These are phyloP conservation scores for Melinaea menophilus DNA, from an alignment of 2,888 invertebrate genomes.

Conservation along the genomic window DNA sequence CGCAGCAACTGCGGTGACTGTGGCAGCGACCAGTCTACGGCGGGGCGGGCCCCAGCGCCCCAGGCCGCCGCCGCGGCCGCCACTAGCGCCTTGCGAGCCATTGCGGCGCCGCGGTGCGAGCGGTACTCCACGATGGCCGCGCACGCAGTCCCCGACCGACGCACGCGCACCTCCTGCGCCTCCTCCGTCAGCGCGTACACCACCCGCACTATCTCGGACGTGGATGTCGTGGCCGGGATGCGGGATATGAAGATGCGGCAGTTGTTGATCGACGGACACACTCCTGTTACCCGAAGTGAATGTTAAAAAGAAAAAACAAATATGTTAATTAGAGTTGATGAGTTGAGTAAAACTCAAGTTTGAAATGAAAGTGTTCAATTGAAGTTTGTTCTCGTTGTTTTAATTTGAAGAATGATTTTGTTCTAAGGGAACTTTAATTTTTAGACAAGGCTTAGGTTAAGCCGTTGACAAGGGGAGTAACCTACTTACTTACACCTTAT, in stretches of 20 bases:
- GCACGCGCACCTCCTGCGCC: constrained; percentile 67
- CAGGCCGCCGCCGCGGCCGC: constrained; percentile 74
- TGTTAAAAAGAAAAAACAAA: too few species aligned
- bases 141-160: constrained; percentile 65
- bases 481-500: too few species aligned
- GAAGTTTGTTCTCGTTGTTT: too few species aligned
- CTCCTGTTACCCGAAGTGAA: constrained; percentile 63
- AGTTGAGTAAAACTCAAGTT: too few species aligned
- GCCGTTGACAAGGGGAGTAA: too few species aligned
- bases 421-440: too few species aligned
- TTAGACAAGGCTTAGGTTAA: too few species aligned
- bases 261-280: constrained; percentile 86
- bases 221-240: constrained; percentile 76
- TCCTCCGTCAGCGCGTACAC: constrained; percentile 76
- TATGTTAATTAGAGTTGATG: too few species aligned
- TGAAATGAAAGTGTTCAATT: too few species aligned
- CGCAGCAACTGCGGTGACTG: constrained; percentile 66
- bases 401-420: too few species aligned
- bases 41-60: constrained; percentile 68
- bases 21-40: constrained; percentile 72
- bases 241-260: constrained; percentile 83
- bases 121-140: constrained; percentile 86
- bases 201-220: constrained; percentile 78
- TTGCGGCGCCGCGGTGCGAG: constrained; percentile 81
- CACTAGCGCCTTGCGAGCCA: constrained; percentile 71